These are phyloP conservation scores for Larimichthys polyactis DNA, from an alignment of 2,113 vertebrate genomes.

Conservation along the genomic window DNA sequence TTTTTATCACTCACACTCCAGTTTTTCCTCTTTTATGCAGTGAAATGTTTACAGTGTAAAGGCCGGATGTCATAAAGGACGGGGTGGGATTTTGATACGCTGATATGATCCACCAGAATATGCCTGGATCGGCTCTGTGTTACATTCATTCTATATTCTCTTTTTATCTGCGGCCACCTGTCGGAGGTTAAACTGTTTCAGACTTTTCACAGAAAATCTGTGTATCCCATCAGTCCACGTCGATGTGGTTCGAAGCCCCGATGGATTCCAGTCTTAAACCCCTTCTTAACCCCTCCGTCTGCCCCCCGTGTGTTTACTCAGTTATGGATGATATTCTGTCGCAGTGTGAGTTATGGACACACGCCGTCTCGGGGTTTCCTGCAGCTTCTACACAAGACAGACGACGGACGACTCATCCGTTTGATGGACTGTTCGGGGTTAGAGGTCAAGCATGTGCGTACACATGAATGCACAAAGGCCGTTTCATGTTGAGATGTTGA, in stretches of 20 bases:
- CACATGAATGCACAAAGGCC: neutral
- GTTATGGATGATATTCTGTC: conserved; percentile 31
- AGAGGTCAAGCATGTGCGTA: conserved; percentile 21
- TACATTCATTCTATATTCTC: neutral
- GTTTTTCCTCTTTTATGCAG: too few relatives aligned
- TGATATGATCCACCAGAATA: neutral
- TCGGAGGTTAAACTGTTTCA: neutral
- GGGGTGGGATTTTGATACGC: neutral
- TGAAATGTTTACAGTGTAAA: too few relatives aligned
- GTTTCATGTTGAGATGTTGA: neutral
- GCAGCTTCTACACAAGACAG: neutral
- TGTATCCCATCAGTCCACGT: conserved; percentile 2
- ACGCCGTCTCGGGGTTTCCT: conserved; percentile 1
- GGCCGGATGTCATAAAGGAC: neutral
- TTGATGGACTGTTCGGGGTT: conserved; percentile 27
- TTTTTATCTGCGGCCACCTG: neutral
- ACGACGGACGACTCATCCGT: neutral
- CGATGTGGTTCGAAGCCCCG: neutral
- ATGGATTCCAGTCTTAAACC: conserved; percentile 26
- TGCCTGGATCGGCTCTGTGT: neutral
- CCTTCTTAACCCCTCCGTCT: conserved; percentile 15
- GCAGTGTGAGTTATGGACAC: conserved; percentile 15
- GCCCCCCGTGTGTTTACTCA: conserved; percentile 12
- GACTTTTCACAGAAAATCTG: conserved; percentile 7
- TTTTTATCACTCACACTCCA: too few relatives aligned